These are phyloP conservation scores for Xenopus tropicalis DNA, from an alignment of 2,113 vertebrate genomes.

Conservation along the genomic window UCB_Xtro_10.0 CM004443.2:92418501-92419000, in stretches of 20 bases:
- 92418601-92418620: constrained; percentile 89
- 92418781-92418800: constrained; percentile 85
- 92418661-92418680: constrained; percentile 78
- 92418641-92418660: constrained; percentile 86
- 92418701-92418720: not conserved
- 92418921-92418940: too few relatives aligned
- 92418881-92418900: constrained; percentile 63
- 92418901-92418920: not conserved
- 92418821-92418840: constrained; percentile 85
- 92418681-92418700: not conserved
- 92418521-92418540: not conserved
- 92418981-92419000: constrained; percentile 85
- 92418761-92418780: constrained; percentile 87
- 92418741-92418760: constrained; percentile 67
- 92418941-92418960: too few relatives aligned
- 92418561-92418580: constrained; percentile 83
- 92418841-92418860: constrained; percentile 85
- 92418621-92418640: constrained; percentile 91
- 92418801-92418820: constrained; percentile 85
- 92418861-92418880: constrained; percentile 88
- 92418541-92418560: constrained; percentile 73
- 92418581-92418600: constrained; percentile 89
- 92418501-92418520: too few relatives aligned
- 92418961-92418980: constrained; percentile 81
- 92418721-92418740: not conserved